phyloP scores from a whole-genome alignment of 2,113 vertebrate species.

The Tyto alba region DNA sequence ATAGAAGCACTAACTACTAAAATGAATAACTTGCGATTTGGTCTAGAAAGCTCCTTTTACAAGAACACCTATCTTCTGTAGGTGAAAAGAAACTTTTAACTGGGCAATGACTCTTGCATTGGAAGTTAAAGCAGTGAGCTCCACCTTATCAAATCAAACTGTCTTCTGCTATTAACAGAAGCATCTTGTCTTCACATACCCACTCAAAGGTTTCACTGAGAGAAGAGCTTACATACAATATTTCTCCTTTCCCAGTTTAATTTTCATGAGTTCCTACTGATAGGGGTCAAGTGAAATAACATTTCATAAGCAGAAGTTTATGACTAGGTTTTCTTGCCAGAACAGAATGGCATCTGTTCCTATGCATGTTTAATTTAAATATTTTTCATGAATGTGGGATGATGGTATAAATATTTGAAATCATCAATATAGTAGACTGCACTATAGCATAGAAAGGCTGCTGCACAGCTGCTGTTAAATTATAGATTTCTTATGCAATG shows the following conservation, averaged over 20 bases:
- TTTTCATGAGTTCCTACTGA: conserved; percentile 59
- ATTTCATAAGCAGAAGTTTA: conserved; percentile 63
- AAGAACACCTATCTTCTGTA: neutral
- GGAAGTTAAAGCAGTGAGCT: neutral
- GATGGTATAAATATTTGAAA: conserved; percentile 73
- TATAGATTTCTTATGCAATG: conserved; percentile 72
- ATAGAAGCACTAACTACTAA: neutral
- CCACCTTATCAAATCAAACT: conserved; percentile 12
- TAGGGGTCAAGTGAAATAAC: conserved; percentile 63
- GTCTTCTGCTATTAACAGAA: conserved; percentile 6
- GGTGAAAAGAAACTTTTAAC: neutral
- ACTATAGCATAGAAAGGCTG: conserved; percentile 64
- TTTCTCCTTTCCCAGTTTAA: conserved; percentile 47
- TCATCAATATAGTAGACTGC: conserved; percentile 69
- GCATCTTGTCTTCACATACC: conserved; percentile 25
- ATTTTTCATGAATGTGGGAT: conserved; percentile 69
- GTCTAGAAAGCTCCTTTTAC: neutral
- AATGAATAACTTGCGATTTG: neutral
- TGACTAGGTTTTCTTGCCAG: conserved; percentile 65
- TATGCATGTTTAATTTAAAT: conserved; percentile 71
- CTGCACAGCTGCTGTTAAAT: conserved; percentile 67
- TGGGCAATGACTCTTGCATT: neutral
- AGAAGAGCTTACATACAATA: conserved; percentile 32
- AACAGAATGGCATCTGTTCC: conserved; percentile 68
- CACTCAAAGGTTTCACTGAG: conserved; percentile 30